A percentile compares a stretch with the other conserved stretches of the same genome.
Evolutionary conservation across 2,113 vertebrate species (phyloP).

Genomic region (Crypturellus undulatus): DNA sequence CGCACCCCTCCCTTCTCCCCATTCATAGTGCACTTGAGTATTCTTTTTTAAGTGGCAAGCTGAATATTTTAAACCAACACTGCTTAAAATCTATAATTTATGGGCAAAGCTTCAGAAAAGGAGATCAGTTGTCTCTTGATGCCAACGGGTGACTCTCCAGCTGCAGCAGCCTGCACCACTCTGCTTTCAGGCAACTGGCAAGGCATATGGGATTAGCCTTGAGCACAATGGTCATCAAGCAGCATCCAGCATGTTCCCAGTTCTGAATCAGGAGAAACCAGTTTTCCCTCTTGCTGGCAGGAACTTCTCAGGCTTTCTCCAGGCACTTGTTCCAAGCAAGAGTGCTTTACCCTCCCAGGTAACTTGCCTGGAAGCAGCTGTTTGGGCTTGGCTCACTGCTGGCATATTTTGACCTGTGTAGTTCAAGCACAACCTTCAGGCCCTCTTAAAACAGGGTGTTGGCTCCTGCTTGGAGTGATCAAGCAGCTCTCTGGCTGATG

Average conservation of each 20-base stretch:
- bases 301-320: neutral
- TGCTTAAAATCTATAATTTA: constrained; percentile 74
- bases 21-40: neutral
- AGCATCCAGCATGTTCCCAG: neutral
- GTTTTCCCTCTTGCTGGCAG: neutral
- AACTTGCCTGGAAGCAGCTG: accelerated
- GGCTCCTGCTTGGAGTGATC: neutral
- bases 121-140: constrained; percentile 34
- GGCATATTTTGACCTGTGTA: neutral
- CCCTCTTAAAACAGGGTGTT: neutral
- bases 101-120: constrained; percentile 59
- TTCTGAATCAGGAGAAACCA: neutral
- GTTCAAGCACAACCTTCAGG: neutral
- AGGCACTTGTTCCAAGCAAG: neutral
- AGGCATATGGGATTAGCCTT: neutral
- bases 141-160: constrained; percentile 24
- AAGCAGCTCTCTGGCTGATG: neutral
- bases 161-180: neutral
- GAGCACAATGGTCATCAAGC: neutral
- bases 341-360: neutral
- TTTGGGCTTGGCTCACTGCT: neutral
- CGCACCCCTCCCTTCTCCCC: neutral
- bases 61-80: constrained; percentile 74
- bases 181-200: neutral
- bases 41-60: constrained; percentile 66